Conservation (phyloP, 1,140 invertebrate genomes). For the Calliphora vicina region DNA sequence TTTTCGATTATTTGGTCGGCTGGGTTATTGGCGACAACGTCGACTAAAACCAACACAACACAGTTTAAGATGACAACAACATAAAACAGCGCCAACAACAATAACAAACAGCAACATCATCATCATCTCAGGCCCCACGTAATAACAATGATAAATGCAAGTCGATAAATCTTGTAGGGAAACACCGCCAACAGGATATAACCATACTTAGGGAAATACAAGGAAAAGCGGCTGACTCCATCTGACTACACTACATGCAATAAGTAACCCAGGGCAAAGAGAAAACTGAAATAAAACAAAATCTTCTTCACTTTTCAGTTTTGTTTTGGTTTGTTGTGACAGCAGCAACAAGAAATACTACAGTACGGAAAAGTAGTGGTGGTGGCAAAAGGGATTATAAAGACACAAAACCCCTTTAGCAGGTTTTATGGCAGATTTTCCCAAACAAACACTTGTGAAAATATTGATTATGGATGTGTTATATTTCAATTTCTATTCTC, state of each 20-base stretch:
- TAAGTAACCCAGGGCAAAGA: no score
- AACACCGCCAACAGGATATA: neutral
- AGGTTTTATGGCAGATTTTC: neutral
- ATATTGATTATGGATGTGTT: slow-evolving; percentile 12
- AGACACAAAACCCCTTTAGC: neutral
- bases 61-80: neutral
- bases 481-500: no score
- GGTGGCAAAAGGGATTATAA: no score
- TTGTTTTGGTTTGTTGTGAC: neutral
- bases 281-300: no score
- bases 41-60: neutral
- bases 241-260: neutral
- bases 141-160: slow-evolving; percentile 31
- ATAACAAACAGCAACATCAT: neutral
- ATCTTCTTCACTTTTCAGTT: no score
- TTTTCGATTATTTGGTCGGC: no score
- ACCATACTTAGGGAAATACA: neutral
- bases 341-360: neutral
- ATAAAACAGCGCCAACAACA: neutral
- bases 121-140: neutral
- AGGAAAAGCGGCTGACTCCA: neutral
- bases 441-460: slow-evolving; percentile 13
- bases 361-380: neutral
- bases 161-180: neutral
- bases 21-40: neutral